Percentiles rank a stretch among this genome's conserved stretches.
Conservation (phyloP, 2,797 vertebrate genomes). For the Sphenodon punctatus region DNA sequence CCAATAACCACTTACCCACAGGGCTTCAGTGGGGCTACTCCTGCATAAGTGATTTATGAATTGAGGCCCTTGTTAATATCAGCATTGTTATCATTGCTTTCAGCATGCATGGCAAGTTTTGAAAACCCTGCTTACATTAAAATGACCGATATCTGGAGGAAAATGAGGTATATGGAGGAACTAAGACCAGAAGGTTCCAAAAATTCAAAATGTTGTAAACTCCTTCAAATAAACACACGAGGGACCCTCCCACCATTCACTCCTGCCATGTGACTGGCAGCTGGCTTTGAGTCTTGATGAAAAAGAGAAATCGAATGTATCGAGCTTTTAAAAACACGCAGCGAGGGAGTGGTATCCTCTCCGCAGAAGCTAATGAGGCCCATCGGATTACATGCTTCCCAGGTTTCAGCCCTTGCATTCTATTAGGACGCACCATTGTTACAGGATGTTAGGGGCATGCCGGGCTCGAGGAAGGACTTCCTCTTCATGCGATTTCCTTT, state of each 20-base stretch:
- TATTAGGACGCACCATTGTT: constrained; percentile 72
- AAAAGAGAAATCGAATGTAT: not conserved
- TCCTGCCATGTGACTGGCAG: constrained; percentile 22
- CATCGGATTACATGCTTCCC: constrained; percentile 61
- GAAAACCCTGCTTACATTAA: not conserved
- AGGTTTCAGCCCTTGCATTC: constrained; percentile 59
- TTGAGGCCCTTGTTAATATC: too few species aligned
- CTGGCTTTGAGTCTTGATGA: not conserved
- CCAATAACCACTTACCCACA: too few species aligned
- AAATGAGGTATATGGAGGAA: not conserved
- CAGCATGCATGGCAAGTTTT: not conserved
- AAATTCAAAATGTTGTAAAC: not conserved
- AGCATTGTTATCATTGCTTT: not conserved
- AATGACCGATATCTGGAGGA: not conserved
- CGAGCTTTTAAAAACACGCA: constrained; percentile 54
- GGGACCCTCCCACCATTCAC: constrained; percentile 14
- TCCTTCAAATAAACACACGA: constrained; percentile 11
- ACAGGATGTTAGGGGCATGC: constrained; percentile 54
- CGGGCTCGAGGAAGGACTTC: constrained; percentile 77
- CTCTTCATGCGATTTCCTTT: constrained; percentile 78
- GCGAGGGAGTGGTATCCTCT: constrained; percentile 55
- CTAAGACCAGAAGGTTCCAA: not conserved
- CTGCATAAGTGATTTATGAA: too few species aligned
- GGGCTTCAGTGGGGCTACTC: too few species aligned
- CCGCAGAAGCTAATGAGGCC: constrained; percentile 47